Conservation (phyloP, 1,140 invertebrate genomes). For the Zophobas morio region DNA sequence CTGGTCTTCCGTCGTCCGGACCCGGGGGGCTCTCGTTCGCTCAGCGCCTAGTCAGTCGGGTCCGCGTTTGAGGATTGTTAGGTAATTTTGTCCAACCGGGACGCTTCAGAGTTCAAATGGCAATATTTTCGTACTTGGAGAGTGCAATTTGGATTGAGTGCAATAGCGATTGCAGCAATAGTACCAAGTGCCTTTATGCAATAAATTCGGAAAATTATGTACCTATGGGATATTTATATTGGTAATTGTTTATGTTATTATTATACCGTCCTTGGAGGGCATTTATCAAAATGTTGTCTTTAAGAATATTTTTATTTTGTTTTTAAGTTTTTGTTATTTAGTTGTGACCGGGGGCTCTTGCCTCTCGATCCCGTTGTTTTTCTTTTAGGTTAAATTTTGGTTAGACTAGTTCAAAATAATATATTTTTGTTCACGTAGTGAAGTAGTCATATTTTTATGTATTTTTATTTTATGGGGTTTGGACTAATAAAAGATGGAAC, state of each 20-base stretch:
- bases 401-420: constrained; percentile 35
- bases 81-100: constrained; percentile 23
- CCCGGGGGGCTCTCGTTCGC: neutral
- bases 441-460: constrained; percentile 47
- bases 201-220: constrained; percentile 46
- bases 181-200: constrained; percentile 45
- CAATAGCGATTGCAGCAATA: constrained; percentile 39
- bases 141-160: constrained; percentile 14
- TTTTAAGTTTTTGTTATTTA: constrained; percentile 39
- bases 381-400: constrained; percentile 22
- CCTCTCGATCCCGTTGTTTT: constrained; percentile 21
- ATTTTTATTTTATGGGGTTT: constrained; percentile 49
- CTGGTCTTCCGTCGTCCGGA: constrained; percentile 18
- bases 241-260: constrained; percentile 48
- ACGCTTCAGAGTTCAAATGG: neutral
- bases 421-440: constrained; percentile 44
- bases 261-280: constrained; percentile 47
- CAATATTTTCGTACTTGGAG: constrained; percentile 31
- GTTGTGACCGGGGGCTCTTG: constrained; percentile 2
- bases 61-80: constrained; percentile 3
- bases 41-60: no score
- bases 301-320: constrained; percentile 43
- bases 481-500: constrained; percentile 38
- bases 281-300: constrained; percentile 45
- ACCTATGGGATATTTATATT: constrained; percentile 47